These are phyloP conservation scores for Trachelipus rathkii DNA, from an alignment of 1,140 invertebrate genomes.

Conservation along the genomic window DNA sequence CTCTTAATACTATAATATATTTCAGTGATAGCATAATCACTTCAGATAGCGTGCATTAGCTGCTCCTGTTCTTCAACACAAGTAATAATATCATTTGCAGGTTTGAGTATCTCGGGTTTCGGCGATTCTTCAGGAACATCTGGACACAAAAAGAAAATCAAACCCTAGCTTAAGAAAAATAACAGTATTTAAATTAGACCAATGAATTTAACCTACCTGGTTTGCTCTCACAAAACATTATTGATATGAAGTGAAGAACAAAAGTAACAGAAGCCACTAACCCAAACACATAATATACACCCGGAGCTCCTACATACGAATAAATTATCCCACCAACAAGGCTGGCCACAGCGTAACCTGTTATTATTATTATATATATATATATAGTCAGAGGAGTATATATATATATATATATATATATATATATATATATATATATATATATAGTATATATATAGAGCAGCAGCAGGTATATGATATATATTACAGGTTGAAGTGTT, in stretches of 20 bases:
- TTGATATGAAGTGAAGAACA: not conserved
- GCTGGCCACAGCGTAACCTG: not conserved
- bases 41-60: too few species aligned
- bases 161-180: too few species aligned
- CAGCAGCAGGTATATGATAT: not conserved
- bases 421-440: not conserved
- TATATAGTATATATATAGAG: not conserved
- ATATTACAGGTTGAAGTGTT: not conserved
- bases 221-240: too few species aligned
- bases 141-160: too few species aligned
- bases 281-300: not conserved
- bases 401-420: not conserved
- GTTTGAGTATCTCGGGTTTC: too few species aligned
- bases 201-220: too few species aligned
- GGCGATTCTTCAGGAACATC: too few species aligned
- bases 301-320: not conserved
- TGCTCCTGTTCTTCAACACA: too few species aligned
- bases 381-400: not conserved
- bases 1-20: too few species aligned
- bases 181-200: too few species aligned
- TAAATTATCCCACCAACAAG: not conserved
- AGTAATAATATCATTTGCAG: too few species aligned
- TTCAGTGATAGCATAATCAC: too few species aligned
- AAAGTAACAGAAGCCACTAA: not conserved
- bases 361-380: not conserved